A percentile compares a stretch with the other conserved stretches of the same genome.
phyloP scores from a whole-genome alignment of 2,888 invertebrate genomes.

The Caenorhabditis wallacei region DNA sequence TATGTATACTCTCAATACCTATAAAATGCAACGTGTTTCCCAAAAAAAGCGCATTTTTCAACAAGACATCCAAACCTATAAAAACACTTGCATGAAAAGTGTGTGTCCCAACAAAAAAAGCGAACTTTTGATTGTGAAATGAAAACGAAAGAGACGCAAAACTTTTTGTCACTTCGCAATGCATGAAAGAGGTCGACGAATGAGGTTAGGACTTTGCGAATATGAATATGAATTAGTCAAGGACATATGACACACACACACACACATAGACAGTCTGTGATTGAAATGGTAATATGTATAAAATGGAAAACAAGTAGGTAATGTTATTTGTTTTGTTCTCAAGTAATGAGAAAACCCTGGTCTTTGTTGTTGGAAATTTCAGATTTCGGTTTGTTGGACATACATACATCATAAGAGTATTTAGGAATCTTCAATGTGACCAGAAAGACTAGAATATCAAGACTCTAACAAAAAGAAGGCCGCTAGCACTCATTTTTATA shows the following conservation, averaged over 20 bases:
- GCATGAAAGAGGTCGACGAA: constrained; percentile 55
- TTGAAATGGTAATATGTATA: constrained; percentile 40
- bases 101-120: constrained; percentile 1
- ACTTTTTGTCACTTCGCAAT: constrained; percentile 52
- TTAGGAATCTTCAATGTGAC: too few species aligned
- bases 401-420: too few species aligned
- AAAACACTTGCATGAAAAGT: background rate
- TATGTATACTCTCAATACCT: too few species aligned
- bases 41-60: background rate
- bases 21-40: background rate
- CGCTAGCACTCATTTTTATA: background rate
- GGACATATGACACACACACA: constrained; percentile 20
- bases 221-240: constrained; percentile 58
- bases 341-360: constrained; percentile 9
- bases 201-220: constrained; percentile 52
- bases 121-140: constrained; percentile 25
- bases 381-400: constrained; percentile 10
- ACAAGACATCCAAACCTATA: background rate
- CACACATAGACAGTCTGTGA: constrained; percentile 9
- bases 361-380: constrained; percentile 29
- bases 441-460: too few species aligned
- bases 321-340: constrained; percentile 13
- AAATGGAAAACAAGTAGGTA: constrained; percentile 13
- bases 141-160: constrained; percentile 36
- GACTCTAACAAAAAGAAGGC: too few species aligned